Base-by-base conservation (phyloP, 2,888 invertebrate genomes). In the Drosophila anceps region DNA sequence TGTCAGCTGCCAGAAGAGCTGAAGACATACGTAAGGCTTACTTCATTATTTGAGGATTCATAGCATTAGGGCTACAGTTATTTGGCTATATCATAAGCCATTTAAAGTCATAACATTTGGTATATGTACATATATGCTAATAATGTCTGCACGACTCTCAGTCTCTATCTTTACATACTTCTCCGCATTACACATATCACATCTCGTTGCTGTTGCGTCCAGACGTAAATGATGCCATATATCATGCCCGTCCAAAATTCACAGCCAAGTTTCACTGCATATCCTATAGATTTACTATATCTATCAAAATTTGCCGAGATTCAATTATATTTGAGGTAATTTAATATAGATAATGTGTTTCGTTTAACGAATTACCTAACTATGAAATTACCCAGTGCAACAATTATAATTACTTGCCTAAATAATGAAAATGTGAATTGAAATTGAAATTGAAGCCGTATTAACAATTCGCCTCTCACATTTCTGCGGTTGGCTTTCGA, bases 401-500 rank as follows among this genome's bases (percentile, higher is more conserved):
- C 41, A 60, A 61, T 48, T 31, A 48, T 33, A 35, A 48, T 46
- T 31, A 61, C 35, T 48, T 24, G 24, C 35, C 27, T 8, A 24
- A 35, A 35, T 59, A 46, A 58, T 58, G 48, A 29, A 29, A 54
- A 39, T 39, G n/a, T 12, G 29, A 37, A 59, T 48, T 50, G 37
- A 39, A 59, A 59, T 48, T 50, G 37, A 39, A 59, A 59, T 48
- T 48, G 37, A 39, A 48, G 48, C 48, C 29, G 29, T 15, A 37
- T 48, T 48, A 59, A 15, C 37, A 20, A 35, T 37, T 46, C 0
- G 41, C 27, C 50, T 35, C 46, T 78, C 60, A 64, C 35, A 68
- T 73, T 46, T 43, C 51, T 66, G 79, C 55, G 76, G 76, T 66
- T 63, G 48, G 59, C 58, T 75, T 27, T 50, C 44, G 44, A 15